These are phyloP conservation scores for Aspiorhynchus laticeps DNA, from an alignment of 2,113 vertebrate genomes.

Conservation along the genomic window DNA sequence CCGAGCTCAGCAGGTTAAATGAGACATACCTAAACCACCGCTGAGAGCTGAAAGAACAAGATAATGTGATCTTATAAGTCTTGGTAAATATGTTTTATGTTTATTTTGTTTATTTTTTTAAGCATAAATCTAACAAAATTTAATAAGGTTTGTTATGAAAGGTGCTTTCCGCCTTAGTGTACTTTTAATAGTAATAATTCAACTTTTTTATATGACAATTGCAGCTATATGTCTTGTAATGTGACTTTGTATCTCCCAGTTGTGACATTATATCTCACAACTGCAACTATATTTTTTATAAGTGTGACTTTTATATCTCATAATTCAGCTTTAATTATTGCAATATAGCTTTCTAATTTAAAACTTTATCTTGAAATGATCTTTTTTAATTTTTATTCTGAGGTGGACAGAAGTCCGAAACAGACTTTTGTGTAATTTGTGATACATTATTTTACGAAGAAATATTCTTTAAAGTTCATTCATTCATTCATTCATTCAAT, in stretches of 20 bases:
- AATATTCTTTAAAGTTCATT: not conserved
- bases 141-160: no score
- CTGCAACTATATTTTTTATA: not conserved
- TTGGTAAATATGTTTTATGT: not conserved
- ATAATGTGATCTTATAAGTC: not conserved
- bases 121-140: not conserved
- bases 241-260: not conserved
- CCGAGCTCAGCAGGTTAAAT: not conserved
- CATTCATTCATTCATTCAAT: no score
- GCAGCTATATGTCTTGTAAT: not conserved
- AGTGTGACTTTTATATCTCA: not conserved
- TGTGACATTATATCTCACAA: not conserved
- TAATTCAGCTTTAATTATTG: not conserved
- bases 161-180: not conserved
- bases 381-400: not conserved
- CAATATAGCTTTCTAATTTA: not conserved
- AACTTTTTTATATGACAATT: not conserved
- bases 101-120: not conserved
- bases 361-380: not conserved
- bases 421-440: no score
- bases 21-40: not conserved
- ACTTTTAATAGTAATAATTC: not conserved
- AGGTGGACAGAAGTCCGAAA: not conserved
- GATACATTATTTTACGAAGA: not conserved
- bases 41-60: not conserved